Percentiles rank a stretch among this genome's conserved stretches.
Evolutionary conservation across 2,797 vertebrate genomes (phyloP).

Genomic region (Sarcophilus harrisii): DNA sequence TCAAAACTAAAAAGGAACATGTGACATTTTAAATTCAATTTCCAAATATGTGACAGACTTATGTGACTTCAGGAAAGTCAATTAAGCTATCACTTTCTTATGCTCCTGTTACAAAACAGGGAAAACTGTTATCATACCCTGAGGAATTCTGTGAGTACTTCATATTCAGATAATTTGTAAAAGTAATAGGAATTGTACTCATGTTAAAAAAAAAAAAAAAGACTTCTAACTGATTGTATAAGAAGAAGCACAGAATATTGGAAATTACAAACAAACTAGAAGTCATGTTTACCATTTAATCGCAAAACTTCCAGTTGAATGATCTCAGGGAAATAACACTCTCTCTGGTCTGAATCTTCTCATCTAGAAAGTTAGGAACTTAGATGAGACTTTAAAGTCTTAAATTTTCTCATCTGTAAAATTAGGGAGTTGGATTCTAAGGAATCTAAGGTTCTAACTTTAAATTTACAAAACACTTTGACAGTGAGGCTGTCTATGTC

Average conservation of each 20-base stretch:
- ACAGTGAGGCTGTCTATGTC: not conserved
- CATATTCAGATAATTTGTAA: not conserved
- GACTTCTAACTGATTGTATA: not conserved
- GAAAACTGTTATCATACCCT: not conserved
- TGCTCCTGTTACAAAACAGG: not conserved
- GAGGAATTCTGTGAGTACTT: not conserved
- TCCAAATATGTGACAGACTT: not conserved
- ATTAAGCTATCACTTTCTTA: not conserved
- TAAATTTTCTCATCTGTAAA: not conserved
- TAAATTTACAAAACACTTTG: not conserved
- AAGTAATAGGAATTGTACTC: not conserved
- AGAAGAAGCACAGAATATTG: not conserved
- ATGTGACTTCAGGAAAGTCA: not conserved
- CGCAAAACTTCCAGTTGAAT: not conserved
- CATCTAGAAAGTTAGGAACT: not conserved
- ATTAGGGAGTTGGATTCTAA: not conserved
- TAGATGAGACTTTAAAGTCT: not conserved
- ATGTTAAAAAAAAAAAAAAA: not conserved
- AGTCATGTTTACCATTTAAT: not conserved
- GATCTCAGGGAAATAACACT: not conserved
- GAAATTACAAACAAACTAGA: not conserved
- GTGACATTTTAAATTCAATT: slow-evolving; percentile 23
- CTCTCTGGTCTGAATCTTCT: not conserved
- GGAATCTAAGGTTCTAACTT: not conserved
- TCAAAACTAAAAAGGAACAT: not conserved